Percentiles rank a stretch among this genome's conserved stretches.
Conservation (phyloP, 2,113 vertebrate species). For the Salvator merianae region DNA sequence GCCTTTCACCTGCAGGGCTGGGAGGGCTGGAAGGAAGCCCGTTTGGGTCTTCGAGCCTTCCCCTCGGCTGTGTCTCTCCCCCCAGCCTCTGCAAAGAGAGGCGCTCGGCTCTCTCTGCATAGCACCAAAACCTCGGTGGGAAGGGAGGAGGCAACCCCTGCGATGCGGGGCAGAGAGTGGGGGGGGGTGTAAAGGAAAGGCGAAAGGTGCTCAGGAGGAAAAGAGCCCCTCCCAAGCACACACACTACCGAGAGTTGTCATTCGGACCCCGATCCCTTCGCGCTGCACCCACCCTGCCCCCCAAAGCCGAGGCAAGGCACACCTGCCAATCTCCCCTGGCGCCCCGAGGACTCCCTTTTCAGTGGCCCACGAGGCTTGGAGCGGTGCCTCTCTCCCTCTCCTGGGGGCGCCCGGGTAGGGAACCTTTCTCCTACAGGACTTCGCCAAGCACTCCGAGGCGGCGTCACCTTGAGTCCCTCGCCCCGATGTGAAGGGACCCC, state of each 20-base stretch:
- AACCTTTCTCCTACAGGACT: constrained; percentile 24
- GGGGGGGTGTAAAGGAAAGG: background rate
- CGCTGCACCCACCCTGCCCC: background rate
- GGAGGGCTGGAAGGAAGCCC: background rate
- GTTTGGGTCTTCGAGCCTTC: background rate
- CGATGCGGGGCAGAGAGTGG: background rate
- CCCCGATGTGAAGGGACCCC: no score
- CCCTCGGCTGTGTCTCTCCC: background rate
- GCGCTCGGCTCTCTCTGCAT: constrained; percentile 11
- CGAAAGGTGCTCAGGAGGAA: background rate
- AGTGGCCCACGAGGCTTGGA: background rate
- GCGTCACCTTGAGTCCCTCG: no score
- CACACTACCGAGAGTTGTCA: background rate
- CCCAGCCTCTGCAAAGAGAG: constrained; percentile 24
- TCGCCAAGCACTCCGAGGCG: background rate
- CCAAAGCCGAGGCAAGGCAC: background rate
- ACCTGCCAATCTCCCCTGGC: background rate
- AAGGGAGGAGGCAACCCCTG: background rate
- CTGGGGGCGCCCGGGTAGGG: no score
- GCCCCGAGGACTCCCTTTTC: background rate
- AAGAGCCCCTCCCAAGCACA: background rate
- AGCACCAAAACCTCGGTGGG: constrained; percentile 17
- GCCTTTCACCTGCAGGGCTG: background rate
- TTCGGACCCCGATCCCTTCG: no score
- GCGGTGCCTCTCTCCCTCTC: background rate